Percentiles rank a stretch among this genome's conserved stretches.
These are phyloP conservation scores for Hanleya hanleyi DNA, from an alignment of 2,888 invertebrate genomes.

Conservation along the genomic window DNA sequence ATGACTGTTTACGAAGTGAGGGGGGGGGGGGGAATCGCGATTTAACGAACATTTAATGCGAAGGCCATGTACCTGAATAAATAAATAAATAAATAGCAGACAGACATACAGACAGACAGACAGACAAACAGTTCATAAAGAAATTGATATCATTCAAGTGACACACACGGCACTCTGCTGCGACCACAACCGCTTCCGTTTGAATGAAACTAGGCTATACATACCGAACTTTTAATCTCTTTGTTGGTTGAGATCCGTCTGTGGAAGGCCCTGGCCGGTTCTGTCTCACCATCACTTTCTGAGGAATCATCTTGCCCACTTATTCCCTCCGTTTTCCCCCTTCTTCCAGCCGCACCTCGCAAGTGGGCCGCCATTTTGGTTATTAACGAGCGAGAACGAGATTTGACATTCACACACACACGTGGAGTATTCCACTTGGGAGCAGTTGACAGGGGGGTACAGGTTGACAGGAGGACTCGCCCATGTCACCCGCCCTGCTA, in stretches of 20 bases:
- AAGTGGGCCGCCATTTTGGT: conserved; percentile 22
- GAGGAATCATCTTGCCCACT: conserved; percentile 78
- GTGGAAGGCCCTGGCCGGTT: conserved; percentile 84
- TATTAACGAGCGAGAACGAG: neutral
- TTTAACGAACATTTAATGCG: no score
- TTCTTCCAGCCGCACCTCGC: neutral
- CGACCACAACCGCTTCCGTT: no score
- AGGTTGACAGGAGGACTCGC: no score
- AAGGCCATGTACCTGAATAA: no score
- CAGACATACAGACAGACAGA: no score
- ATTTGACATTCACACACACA: conserved; percentile 1
- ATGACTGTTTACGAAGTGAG: no score
- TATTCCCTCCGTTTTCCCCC: conserved; percentile 12
- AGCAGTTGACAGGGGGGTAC: neutral
- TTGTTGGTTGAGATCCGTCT: conserved; percentile 88
- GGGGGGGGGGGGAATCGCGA: no score
- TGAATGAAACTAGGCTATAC: conserved; percentile 57
- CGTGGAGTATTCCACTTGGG: neutral
- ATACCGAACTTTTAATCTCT: conserved; percentile 86
- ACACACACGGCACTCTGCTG: no score
- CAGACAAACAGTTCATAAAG: no score
- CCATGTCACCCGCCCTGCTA: no score
- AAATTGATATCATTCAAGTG: no score
- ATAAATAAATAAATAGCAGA: no score
- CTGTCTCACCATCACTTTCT: conserved; percentile 89